Conservation (phyloP, 2,113 vertebrate genomes). For the Daboia siamensis region DNA sequence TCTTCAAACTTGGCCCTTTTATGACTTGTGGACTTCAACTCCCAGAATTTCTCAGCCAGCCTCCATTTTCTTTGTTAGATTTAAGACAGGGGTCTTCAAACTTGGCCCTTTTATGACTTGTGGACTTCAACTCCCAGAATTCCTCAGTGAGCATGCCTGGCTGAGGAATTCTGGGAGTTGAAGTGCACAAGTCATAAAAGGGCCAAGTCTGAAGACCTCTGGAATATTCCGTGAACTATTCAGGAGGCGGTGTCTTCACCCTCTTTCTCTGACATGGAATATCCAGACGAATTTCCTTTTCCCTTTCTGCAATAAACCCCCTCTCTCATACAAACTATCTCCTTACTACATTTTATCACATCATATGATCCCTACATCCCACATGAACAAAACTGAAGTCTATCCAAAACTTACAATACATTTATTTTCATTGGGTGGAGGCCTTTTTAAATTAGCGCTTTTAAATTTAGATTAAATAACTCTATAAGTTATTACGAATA, state of each 20-base stretch:
- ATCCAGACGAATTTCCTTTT: not conserved
- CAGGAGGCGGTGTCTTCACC: not conserved
- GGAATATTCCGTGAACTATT: not conserved
- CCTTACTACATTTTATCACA: not conserved
- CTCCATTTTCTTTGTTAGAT: too few relatives aligned
- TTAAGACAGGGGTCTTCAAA: not conserved
- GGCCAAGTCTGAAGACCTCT: too few relatives aligned
- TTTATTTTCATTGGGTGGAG: slow-evolving; percentile 61
- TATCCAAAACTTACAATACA: slow-evolving; percentile 58
- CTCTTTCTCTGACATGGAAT: not conserved
- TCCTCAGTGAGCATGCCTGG: too few relatives aligned
- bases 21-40: too few relatives aligned
- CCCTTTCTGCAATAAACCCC: not conserved
- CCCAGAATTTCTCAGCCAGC: too few relatives aligned
- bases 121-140: too few relatives aligned
- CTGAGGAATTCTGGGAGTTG: too few relatives aligned
- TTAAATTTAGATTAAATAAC: slow-evolving; percentile 80
- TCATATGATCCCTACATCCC: slow-evolving; percentile 28
- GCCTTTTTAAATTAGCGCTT: slow-evolving; percentile 66
- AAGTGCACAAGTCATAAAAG: too few relatives aligned
- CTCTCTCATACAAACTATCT: not conserved
- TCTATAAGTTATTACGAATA: slow-evolving; percentile 47
- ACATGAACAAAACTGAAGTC: slow-evolving; percentile 52
- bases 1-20: too few relatives aligned
- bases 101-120: too few relatives aligned